phyloP scores from a whole-genome alignment of 2,888 invertebrate species.

The Harpagoxenus sublaevis region DNA sequence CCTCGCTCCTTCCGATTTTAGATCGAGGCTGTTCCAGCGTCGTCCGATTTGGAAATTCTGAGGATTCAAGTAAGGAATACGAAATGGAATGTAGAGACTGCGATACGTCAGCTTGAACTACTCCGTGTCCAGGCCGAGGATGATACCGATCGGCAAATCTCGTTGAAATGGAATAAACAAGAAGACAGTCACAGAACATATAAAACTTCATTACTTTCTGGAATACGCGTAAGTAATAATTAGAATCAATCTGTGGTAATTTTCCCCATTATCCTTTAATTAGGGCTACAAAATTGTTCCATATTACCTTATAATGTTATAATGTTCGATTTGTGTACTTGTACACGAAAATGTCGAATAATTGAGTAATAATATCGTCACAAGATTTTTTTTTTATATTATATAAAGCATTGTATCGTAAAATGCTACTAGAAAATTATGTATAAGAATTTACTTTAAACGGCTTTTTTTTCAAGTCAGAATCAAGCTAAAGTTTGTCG shows the following conservation, averaged over 20 bases:
- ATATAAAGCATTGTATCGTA: neutral
- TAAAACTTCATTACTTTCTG: neutral
- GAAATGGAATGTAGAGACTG: neutral
- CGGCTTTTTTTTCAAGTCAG: neutral
- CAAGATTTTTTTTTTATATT: neutral
- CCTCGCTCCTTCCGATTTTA: neutral
- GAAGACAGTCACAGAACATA: neutral
- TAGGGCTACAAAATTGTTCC: neutral
- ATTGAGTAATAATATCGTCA: neutral
- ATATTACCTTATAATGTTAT: neutral
- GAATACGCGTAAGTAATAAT: slow-evolving; percentile 21
- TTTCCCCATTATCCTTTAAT: neutral
- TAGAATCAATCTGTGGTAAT: neutral
- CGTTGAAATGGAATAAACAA: neutral
- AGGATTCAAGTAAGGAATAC: neutral
- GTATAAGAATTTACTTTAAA: neutral
- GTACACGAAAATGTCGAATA: neutral
- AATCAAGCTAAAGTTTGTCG: neutral
- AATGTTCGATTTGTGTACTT: neutral
- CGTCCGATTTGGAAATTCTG: neutral
- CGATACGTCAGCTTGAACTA: neutral
- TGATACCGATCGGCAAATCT: neutral
- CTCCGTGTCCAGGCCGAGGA: neutral
- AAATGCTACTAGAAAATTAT: slow-evolving; percentile 1
- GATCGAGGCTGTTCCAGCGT: neutral